Evolutionary conservation across 2,888 invertebrate genomes (phyloP).

Genomic region (Copidosoma aretas): DNA sequence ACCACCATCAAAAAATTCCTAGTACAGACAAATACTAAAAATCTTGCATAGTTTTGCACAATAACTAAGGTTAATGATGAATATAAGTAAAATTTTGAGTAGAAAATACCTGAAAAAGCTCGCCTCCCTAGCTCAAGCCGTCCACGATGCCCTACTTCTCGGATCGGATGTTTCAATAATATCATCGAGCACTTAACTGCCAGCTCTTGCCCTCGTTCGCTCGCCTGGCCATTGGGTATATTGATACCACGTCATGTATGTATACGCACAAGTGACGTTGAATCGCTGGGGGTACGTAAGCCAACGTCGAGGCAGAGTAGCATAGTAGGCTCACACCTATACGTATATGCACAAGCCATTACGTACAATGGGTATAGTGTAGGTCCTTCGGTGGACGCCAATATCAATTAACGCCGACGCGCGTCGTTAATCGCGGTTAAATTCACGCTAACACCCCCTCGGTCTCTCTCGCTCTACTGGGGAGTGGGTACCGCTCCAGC

Average conservation of each 20-base stretch:
- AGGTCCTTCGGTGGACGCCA: slow-evolving; percentile 17
- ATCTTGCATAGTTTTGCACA: no score
- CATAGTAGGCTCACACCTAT: neutral
- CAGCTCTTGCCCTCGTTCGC: no score
- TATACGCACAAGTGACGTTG: neutral
- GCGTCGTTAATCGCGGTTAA: slow-evolving; percentile 35
- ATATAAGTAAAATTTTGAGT: no score
- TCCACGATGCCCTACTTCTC: no score
- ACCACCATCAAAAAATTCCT: no score
- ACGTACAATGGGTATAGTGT: neutral
- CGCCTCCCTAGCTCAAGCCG: no score
- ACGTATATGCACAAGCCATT: neutral
- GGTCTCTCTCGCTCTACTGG: slow-evolving; percentile 16
- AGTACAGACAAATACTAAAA: no score
- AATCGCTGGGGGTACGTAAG: neutral
- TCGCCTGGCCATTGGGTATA: no score
- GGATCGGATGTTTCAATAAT: no score
- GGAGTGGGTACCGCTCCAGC: neutral
- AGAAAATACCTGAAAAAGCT: no score
- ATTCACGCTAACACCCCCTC: slow-evolving; percentile 27
- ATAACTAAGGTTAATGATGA: no score
- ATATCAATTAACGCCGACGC: slow-evolving; percentile 39
- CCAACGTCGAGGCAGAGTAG: neutral
- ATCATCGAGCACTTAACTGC: no score
- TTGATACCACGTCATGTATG: neutral